Percentiles rank a stretch among this genome's conserved stretches.
These are phyloP conservation scores for Ips typographus DNA, from an alignment of 1,140 invertebrate species.

Conservation along the genomic window DNA sequence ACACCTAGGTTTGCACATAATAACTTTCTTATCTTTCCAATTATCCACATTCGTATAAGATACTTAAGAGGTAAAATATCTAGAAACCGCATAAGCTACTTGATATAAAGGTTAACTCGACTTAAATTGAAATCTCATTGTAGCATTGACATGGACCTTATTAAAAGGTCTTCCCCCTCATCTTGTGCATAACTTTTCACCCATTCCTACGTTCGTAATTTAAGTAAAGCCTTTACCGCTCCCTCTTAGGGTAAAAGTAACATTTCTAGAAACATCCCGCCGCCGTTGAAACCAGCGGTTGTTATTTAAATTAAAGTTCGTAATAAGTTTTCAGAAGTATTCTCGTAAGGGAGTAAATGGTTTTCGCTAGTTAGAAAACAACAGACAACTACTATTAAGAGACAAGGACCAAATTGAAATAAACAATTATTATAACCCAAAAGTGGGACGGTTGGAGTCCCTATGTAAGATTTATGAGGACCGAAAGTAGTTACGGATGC, in stretches of 20 bases:
- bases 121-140: constrained; percentile 2
- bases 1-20: too few relatives aligned
- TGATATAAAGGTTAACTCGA: neutral
- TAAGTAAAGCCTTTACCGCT: constrained; percentile 16
- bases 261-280: constrained; percentile 30
- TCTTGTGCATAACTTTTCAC: too few relatives aligned
- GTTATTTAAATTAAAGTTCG: constrained; percentile 46
- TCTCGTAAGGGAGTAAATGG: constrained; percentile 46
- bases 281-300: constrained; percentile 27
- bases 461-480: constrained; percentile 15
- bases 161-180: too few relatives aligned
- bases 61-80: too few relatives aligned
- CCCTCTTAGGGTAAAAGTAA: constrained; percentile 21
- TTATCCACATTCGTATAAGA: too few relatives aligned
- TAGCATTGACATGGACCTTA: constrained; percentile 13
- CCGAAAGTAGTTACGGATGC: neutral
- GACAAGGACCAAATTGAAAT: constrained; percentile 46
- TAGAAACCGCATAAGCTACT: neutral
- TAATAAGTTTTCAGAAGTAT: constrained; percentile 47
- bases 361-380: constrained; percentile 41
- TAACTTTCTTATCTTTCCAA: too few relatives aligned
- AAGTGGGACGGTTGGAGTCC: constrained; percentile 3
- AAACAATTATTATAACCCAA: constrained; percentile 43
- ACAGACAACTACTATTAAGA: constrained; percentile 44
- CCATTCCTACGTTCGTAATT: neutral